Conservation (phyloP, 2,888 invertebrate genomes). For the Volucella inflata region DNA sequence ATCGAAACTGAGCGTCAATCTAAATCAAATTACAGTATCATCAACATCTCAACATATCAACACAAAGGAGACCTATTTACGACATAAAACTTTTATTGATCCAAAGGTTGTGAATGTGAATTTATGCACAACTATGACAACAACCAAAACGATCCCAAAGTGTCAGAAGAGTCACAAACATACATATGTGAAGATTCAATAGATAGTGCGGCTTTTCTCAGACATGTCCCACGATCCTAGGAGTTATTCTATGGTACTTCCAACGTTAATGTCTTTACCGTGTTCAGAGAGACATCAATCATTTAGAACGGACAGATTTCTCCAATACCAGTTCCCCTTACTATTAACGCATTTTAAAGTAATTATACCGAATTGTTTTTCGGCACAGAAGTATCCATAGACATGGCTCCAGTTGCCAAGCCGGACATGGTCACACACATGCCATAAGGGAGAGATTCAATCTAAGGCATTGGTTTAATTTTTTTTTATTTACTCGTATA, state of each 20-base stretch:
- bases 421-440: conserved; percentile 40
- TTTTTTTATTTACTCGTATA: conserved; percentile 30
- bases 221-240: conserved; percentile 44
- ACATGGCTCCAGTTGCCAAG: conserved; percentile 27
- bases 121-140: conserved; percentile 6
- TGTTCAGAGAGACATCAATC: conserved; percentile 57
- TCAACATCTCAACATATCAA: conserved; percentile 22
- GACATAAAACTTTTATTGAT: conserved; percentile 54
- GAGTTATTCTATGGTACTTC: conserved; percentile 39
- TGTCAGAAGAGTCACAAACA: conserved; percentile 31
- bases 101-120: conserved; percentile 10
- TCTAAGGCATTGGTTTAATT: conserved; percentile 23
- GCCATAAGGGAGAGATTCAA: conserved; percentile 5
- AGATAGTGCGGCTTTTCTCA: conserved; percentile 33
- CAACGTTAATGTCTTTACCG: conserved; percentile 46
- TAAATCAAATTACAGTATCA: conserved; percentile 28
- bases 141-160: conserved; percentile 27
- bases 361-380: conserved; percentile 65
- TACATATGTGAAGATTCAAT: conserved; percentile 19
- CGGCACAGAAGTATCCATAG: conserved; percentile 17
- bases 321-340: conserved; percentile 17
- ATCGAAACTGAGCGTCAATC: conserved; percentile 27
- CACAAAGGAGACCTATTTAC: conserved; percentile 29
- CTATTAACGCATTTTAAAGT: conserved; percentile 43
- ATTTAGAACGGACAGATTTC: conserved; percentile 11